Conservation (phyloP, 2,797 vertebrate species). For the Rhinoraja longicauda region DNA sequence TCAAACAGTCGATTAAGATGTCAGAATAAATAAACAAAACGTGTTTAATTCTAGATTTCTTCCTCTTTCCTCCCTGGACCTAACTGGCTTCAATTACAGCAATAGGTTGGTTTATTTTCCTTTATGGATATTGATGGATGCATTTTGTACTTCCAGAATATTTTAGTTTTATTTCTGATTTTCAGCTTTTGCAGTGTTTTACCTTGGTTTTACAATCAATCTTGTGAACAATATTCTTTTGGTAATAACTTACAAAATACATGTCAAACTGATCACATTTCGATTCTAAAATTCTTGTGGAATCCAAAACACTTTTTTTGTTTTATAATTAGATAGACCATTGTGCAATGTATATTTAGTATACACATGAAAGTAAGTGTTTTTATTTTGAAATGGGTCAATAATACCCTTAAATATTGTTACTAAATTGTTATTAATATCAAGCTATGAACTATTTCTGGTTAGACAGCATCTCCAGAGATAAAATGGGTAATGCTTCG, state of each 20-base stretch:
- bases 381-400: background rate
- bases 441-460: background rate
- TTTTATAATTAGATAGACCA: background rate
- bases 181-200: background rate
- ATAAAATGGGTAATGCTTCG: no score
- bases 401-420: background rate
- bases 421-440: background rate
- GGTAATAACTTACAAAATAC: background rate
- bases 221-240: background rate
- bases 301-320: background rate
- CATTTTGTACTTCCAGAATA: background rate
- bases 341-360: background rate
- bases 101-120: background rate
- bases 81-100: background rate
- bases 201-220: background rate
- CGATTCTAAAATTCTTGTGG: background rate
- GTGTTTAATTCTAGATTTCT: background rate
- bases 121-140: background rate
- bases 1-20: no score
- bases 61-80: background rate
- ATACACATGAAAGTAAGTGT: no score
- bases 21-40: conserved; percentile 39
- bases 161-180: background rate
- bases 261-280: background rate
- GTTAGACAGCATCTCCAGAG: background rate